Conservation (phyloP, 1,140 invertebrate species). For the Pseudoatta argentina region DNA sequence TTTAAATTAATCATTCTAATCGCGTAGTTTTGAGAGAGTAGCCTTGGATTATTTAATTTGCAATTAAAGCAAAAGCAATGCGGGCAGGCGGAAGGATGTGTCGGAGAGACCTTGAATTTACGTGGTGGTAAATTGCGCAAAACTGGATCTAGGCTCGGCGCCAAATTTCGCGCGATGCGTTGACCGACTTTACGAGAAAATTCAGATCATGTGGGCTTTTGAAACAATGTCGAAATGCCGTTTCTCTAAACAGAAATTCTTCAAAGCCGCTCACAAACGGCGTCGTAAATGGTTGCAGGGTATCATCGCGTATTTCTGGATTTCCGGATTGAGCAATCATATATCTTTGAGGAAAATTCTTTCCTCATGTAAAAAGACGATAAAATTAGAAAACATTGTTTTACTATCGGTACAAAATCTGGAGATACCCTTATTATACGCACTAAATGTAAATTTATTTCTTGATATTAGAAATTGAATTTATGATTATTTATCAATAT, state of each 20-base stretch:
- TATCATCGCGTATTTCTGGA: background rate
- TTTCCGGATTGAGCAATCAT: constrained; percentile 54
- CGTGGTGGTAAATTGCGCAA: constrained; percentile 54
- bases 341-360: constrained; percentile 4
- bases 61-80: constrained; percentile 13
- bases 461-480: background rate
- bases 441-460: background rate
- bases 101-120: constrained; percentile 47
- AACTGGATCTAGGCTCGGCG: constrained; percentile 20
- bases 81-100: constrained; percentile 30
- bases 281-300: constrained; percentile 3
- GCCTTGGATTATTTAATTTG: background rate
- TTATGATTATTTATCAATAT: background rate
- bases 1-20: background rate
- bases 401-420: background rate
- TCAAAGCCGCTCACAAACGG: constrained; percentile 24
- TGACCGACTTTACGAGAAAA: constrained; percentile 69
- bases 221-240: constrained; percentile 27
- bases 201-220: constrained; percentile 1
- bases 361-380: background rate
- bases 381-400: background rate
- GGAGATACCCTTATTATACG: background rate
- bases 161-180: constrained; percentile 67
- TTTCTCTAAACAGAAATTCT: constrained; percentile 8
- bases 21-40: background rate